phyloP scores from a whole-genome alignment of 1,140 invertebrate species.

The Lethrus apterus region DNA sequence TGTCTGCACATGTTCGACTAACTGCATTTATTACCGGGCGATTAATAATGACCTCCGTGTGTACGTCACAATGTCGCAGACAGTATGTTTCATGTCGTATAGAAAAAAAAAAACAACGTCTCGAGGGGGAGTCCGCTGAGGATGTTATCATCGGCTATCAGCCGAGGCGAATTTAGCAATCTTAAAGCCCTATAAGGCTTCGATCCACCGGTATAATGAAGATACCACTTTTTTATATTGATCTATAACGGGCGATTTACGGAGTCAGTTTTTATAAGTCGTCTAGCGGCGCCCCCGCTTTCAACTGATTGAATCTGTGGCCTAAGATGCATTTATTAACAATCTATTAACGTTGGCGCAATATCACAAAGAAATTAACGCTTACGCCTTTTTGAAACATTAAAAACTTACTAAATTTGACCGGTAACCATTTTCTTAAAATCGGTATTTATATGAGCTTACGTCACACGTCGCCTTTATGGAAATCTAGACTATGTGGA shows the following conservation, averaged over 20 bases:
- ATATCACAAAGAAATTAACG: too few species aligned
- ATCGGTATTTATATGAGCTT: too few species aligned
- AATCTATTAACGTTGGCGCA: too few species aligned
- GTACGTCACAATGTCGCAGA: conserved; percentile 23
- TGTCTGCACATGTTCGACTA: conserved; percentile 20
- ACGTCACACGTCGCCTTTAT: too few species aligned
- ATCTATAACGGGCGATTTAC: conserved; percentile 36
- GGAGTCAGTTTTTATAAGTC: conserved; percentile 26
- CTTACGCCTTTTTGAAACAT: too few species aligned
- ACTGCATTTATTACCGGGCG: conserved; percentile 25
- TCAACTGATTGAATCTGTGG: not conserved
- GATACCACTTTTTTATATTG: conserved; percentile 36
- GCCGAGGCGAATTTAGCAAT: conserved; percentile 31
- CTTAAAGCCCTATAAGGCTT: conserved; percentile 32
- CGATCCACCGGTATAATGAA: conserved; percentile 34
- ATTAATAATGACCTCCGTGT: conserved; percentile 26
- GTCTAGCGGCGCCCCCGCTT: conserved; percentile 12
- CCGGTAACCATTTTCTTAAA: too few species aligned
- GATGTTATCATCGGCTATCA: conserved; percentile 38
- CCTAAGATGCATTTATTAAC: too few species aligned
- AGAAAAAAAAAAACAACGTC: conserved; percentile 28
- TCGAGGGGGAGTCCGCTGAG: conserved; percentile 32
- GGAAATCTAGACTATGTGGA: too few species aligned
- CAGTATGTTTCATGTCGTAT: conserved; percentile 32
- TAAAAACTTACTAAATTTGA: too few species aligned